phyloP scores from a whole-genome alignment of 1,140 invertebrate genomes.

The Drosophila dunni region DNA sequence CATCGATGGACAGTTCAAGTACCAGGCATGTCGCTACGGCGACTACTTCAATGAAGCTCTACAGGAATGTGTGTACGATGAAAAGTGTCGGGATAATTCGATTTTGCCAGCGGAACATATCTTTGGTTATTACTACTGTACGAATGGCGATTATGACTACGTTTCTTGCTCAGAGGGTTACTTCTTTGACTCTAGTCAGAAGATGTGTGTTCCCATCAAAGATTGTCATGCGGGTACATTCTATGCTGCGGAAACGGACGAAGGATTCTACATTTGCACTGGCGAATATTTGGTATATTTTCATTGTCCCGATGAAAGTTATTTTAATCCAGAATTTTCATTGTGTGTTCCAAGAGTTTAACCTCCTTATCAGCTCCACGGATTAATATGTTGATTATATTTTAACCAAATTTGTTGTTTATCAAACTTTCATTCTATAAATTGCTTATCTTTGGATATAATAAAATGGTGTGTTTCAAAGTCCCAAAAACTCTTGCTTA shows the following conservation, averaged over 20 bases:
- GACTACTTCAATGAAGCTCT: background rate
- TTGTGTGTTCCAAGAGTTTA: too few species aligned
- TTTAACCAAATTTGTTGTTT: too few species aligned
- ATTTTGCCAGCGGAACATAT: background rate
- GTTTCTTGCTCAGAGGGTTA: background rate
- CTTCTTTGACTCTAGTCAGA: background rate
- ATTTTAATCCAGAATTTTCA: too few species aligned
- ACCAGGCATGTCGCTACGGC: constrained; percentile 3
- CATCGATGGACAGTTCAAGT: background rate
- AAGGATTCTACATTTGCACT: background rate
- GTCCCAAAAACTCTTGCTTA: too few species aligned
- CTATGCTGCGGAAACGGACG: background rate
- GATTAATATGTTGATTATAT: too few species aligned
- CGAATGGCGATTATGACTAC: background rate
- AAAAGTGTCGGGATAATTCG: background rate
- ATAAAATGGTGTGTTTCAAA: too few species aligned
- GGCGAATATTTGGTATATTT: too few species aligned
- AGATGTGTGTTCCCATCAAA: background rate
- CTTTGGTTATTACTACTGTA: background rate
- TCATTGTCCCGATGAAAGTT: too few species aligned
- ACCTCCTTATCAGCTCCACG: too few species aligned
- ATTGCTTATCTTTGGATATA: too few species aligned
- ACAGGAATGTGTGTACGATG: background rate
- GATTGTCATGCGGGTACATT: background rate
- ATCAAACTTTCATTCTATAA: too few species aligned